Evolutionary conservation across 2,797 vertebrate genomes (phyloP).

Genomic region (Thunnus albacares): DNA sequence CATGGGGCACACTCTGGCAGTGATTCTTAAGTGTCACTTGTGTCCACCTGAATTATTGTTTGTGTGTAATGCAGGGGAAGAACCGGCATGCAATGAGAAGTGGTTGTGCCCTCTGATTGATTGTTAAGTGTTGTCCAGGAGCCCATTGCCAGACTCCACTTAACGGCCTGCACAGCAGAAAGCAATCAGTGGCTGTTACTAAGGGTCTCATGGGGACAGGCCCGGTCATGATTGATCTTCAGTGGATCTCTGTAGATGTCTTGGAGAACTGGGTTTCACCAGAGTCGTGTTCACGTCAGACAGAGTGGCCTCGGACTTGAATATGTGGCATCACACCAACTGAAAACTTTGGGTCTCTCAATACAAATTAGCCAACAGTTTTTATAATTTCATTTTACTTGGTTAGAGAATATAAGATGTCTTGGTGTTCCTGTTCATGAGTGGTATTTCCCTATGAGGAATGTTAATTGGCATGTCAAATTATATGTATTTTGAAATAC

Average conservation of each 20-base stretch:
- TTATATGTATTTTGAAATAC: slow-evolving; percentile 62
- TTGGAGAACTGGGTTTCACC: slow-evolving; percentile 76
- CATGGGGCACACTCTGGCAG: slow-evolving; percentile 67
- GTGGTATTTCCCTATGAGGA: slow-evolving; percentile 23
- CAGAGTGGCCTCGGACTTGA: slow-evolving; percentile 62
- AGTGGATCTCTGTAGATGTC: slow-evolving; percentile 84
- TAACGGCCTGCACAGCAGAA: slow-evolving; percentile 87
- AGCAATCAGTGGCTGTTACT: slow-evolving; percentile 90
- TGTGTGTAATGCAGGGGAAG: slow-evolving; percentile 83
- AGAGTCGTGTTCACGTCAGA: slow-evolving; percentile 67
- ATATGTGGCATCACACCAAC: slow-evolving; percentile 51
- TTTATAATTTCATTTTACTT: slow-evolving; percentile 39
- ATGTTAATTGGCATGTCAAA: slow-evolving; percentile 67
- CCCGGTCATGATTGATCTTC: slow-evolving; percentile 86
- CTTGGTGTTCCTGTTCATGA: slow-evolving; percentile 32
- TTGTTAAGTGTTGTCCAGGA: slow-evolving; percentile 91
- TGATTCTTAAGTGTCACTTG: slow-evolving; percentile 87
- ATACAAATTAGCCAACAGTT: slow-evolving; percentile 29
- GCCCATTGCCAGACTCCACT: slow-evolving; percentile 87
- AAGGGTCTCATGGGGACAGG: slow-evolving; percentile 86
- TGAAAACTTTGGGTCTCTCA: slow-evolving; percentile 59
- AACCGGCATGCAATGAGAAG: slow-evolving; percentile 78
- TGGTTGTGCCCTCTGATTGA: slow-evolving; percentile 87
- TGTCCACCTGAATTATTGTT: slow-evolving; percentile 89
- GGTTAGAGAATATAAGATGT: slow-evolving; percentile 37